Base-by-base conservation (phyloP, 2,888 invertebrate genomes). In the Ommatoiulus sabulosus region DNA sequence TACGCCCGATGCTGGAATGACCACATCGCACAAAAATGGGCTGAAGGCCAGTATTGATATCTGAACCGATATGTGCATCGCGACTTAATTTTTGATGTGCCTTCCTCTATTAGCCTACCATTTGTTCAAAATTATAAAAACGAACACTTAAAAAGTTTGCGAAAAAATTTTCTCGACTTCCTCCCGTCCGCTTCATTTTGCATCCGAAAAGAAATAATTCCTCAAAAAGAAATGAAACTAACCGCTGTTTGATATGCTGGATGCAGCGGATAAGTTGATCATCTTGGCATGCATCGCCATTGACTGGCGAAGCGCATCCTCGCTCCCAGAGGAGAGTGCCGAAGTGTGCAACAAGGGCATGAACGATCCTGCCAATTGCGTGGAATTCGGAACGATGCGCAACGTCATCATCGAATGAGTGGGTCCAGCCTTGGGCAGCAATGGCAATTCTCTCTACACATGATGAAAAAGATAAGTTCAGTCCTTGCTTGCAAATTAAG, bases 391-490 rank as follows among this genome's bases (percentile, higher is more conserved):
- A 24, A 89, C 89, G 20, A 89, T 87, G 8, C 89, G 87, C 44
- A 89, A 52, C 44, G 89, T 89, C 89, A 89, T 89, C 87, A 89
- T 88, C 17, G 89, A 89, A 57, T 88, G 89, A 5, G 88, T 85
- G 24, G 87, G 87, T 84, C 84, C 90, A 86, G 88, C 92, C 90
- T 94, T 94, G 0, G 96, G 95, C 91, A 96, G 94, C 84, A 96
- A 92, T 24, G 96, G 95, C 90, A 96, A 93, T 91, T 96, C 94
- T 7, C 97, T 93, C 92, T 96, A 96, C 35, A 97, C 96, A 44
- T 43, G 8, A n/a, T 35, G 20, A 43, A 85, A 44, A 85, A 48
- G 5, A 35, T 5, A 12, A 44, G 85, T n/a, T 43, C 7, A 24
- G 5, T 43, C 52, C 12, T 46, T 10, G 3, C 12, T 46, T 3